Percentiles rank a stretch among this genome's conserved stretches.
Conservation (phyloP, 2,113 vertebrate species). For the Microtus ochrogaster region DNA sequence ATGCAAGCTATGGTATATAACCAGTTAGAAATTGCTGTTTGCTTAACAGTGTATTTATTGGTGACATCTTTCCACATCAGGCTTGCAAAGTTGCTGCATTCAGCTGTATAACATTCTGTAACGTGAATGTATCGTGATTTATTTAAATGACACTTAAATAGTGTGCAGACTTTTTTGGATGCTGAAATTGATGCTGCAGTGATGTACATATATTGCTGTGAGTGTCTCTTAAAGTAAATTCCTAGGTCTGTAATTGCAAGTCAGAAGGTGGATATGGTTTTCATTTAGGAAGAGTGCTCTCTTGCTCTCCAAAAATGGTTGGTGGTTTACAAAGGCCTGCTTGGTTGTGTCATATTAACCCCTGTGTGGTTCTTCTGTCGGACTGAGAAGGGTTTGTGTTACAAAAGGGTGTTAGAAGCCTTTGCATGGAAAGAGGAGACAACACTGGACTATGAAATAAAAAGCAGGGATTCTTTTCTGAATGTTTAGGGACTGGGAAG, state of each 20-base stretch:
- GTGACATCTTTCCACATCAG: not conserved
- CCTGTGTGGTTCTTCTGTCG: not conserved
- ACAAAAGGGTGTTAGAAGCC: not conserved
- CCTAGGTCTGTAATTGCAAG: not conserved
- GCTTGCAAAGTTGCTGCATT: not conserved
- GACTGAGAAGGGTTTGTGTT: not conserved
- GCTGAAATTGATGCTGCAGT: not conserved
- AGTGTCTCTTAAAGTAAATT: constrained; percentile 5
- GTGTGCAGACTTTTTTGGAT: not conserved
- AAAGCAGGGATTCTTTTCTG: not conserved
- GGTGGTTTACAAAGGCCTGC: not conserved
- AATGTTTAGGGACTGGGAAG: not conserved
- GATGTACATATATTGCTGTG: not conserved
- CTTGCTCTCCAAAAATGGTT: not conserved
- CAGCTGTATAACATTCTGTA: not conserved
- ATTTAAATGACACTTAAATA: constrained; percentile 23
- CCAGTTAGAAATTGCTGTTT: not conserved
- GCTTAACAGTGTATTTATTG: not conserved
- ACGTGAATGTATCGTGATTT: not conserved
- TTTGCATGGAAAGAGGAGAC: not conserved
- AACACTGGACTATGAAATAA: not conserved
- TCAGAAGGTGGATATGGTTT: not conserved
- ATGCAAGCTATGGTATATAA: no score
- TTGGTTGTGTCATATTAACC: not conserved
- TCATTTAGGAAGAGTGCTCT: constrained; percentile 1